These are phyloP conservation scores for Drosophila gunungcola DNA, from an alignment of 1,140 invertebrate species.

Conservation along the genomic window DNA sequence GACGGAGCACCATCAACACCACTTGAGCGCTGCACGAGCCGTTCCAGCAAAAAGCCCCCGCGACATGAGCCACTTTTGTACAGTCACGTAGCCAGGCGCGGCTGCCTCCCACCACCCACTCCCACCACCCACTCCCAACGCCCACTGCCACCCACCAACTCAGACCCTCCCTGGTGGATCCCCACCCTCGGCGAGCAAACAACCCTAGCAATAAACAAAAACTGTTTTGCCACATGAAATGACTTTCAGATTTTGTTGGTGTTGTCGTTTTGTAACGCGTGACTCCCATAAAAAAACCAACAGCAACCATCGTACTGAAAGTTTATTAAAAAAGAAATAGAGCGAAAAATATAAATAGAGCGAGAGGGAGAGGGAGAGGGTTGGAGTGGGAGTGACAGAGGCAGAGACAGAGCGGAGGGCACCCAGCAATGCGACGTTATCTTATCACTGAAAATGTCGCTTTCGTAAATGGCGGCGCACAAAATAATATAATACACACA, in stretches of 20 bases:
- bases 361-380: neutral
- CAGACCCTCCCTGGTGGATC: slow-evolving; percentile 7
- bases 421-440: slow-evolving; percentile 58
- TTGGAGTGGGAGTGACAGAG: slow-evolving; percentile 18
- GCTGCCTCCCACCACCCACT: slow-evolving; percentile 1
- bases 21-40: slow-evolving; percentile 68
- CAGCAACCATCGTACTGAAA: slow-evolving; percentile 48
- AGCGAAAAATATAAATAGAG: slow-evolving; percentile 68
- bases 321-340: slow-evolving; percentile 72
- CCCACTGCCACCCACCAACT: neutral
- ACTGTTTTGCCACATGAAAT: slow-evolving; percentile 69
- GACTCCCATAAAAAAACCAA: slow-evolving; percentile 69
- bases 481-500: slow-evolving; percentile 65
- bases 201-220: slow-evolving; percentile 65
- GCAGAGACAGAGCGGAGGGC: slow-evolving; percentile 42
- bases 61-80: slow-evolving; percentile 62
- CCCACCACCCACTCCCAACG: neutral
- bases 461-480: slow-evolving; percentile 75
- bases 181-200: slow-evolving; percentile 31
- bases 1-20: slow-evolving; percentile 25
- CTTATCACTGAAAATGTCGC: slow-evolving; percentile 74
- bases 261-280: slow-evolving; percentile 70
- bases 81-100: slow-evolving; percentile 70
- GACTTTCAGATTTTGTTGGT: slow-evolving; percentile 66
- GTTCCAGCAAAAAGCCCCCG: slow-evolving; percentile 1